Evolutionary conservation across 92 coral and sea anemone genomes (phyloP).

Genomic region (Micromussa lordhowensis): DNA sequence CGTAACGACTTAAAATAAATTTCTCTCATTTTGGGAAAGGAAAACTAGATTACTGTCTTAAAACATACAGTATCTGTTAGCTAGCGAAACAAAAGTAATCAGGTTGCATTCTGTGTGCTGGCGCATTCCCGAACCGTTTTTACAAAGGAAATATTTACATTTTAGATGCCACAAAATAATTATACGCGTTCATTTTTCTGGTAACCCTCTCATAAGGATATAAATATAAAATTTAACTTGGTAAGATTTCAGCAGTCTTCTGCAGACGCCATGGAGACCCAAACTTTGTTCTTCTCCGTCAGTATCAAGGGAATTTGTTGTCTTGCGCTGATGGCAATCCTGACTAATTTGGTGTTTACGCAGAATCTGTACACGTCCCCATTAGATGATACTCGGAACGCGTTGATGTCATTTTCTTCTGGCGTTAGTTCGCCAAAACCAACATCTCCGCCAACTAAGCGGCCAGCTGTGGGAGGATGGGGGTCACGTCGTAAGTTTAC

Average conservation of each 20-base stretch:
- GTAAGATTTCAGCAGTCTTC: not conserved
- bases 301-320: conserved; percentile 15
- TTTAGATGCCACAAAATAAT: not conserved
- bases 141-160: too few relatives aligned
- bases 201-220: not conserved
- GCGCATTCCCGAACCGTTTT: too few relatives aligned
- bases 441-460: not conserved
- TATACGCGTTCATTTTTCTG: conserved; percentile 27
- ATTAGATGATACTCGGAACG: conserved; percentile 31
- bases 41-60: too few relatives aligned
- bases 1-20: too few relatives aligned
- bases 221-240: not conserved
- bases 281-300: not conserved
- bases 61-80: too few relatives aligned
- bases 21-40: too few relatives aligned
- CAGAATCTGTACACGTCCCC: conserved; percentile 18
- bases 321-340: not conserved
- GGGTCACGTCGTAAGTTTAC: not conserved
- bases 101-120: too few relatives aligned
- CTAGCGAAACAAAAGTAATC: too few relatives aligned
- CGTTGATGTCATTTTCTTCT: conserved; percentile 25
- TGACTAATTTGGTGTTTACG: conserved; percentile 13
- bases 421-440: conserved; percentile 15
- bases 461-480: not conserved
- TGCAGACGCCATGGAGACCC: not conserved